Percentiles rank a stretch among this genome's conserved stretches.
These are phyloP conservation scores for Epinephelus fuscoguttatus DNA, from an alignment of 2,113 vertebrate species.

Conservation along the genomic window DNA sequence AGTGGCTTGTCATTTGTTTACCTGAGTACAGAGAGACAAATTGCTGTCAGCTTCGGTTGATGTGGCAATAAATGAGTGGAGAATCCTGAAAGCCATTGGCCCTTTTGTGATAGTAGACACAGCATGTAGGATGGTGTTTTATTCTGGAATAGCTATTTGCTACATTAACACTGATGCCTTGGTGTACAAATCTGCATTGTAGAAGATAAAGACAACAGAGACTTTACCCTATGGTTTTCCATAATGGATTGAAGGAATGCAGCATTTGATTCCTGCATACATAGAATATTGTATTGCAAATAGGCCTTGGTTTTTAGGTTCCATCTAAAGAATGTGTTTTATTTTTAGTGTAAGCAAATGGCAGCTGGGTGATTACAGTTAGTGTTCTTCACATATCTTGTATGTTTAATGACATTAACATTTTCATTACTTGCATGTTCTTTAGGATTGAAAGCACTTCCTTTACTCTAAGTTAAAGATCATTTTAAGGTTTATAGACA, in stretches of 20 bases:
- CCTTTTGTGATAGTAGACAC: background rate
- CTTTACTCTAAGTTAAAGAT: background rate
- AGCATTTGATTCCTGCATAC: background rate
- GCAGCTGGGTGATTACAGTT: background rate
- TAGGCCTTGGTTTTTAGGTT: too few species aligned
- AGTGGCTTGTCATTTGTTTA: background rate
- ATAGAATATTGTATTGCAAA: background rate
- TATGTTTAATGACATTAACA: background rate
- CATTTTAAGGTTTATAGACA: background rate
- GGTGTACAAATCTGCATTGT: background rate
- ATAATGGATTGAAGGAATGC: background rate
- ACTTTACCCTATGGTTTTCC: background rate
- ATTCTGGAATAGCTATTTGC: constrained; percentile 6
- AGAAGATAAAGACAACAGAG: background rate
- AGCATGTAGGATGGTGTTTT: background rate
- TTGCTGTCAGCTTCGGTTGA: background rate
- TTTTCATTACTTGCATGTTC: background rate
- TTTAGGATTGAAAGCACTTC: background rate
- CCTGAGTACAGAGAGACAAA: constrained; percentile 10
- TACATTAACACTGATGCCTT: background rate
- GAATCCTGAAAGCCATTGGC: background rate
- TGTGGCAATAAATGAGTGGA: constrained; percentile 24
- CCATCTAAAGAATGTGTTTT: background rate
- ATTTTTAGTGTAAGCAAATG: background rate
- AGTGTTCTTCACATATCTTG: background rate